phyloP scores from a whole-genome alignment of 2,113 vertebrate species.

The Colaptes auratus region DNA sequence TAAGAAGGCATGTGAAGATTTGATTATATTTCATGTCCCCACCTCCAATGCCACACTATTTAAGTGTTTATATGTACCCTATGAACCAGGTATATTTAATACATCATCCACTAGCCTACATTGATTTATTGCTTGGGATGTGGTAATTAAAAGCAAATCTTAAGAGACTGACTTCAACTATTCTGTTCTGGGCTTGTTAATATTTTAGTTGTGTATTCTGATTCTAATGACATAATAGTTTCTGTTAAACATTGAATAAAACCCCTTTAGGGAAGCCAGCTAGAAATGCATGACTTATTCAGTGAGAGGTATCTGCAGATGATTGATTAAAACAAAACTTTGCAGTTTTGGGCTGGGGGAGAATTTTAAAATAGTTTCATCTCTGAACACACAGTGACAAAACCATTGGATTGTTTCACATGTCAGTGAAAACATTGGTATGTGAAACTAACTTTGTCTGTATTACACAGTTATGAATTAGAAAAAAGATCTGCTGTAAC shows the following conservation, averaged over 20 bases:
- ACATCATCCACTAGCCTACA: not conserved
- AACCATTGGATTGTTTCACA: constrained; percentile 36
- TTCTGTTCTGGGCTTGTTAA: not conserved
- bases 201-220: not conserved
- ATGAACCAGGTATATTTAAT: not conserved
- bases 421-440: constrained; percentile 23
- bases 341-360: constrained; percentile 39
- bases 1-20: not conserved
- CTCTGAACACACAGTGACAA: constrained; percentile 46
- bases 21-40: not conserved
- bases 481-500: constrained; percentile 24
- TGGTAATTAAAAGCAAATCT: constrained; percentile 25
- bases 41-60: not conserved
- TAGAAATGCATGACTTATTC: constrained; percentile 68
- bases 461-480: constrained; percentile 24
- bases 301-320: constrained; percentile 58
- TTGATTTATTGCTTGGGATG: not conserved
- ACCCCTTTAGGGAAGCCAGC: constrained; percentile 39
- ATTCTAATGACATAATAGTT: constrained; percentile 34
- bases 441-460: constrained; percentile 35
- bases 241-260: constrained; percentile 63
- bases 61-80: not conserved
- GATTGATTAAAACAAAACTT: constrained; percentile 62
- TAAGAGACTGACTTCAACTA: not conserved
- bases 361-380: constrained; percentile 57